Percentiles rank a stretch among this genome's conserved stretches.
Evolutionary conservation across 2,888 invertebrate species (phyloP).

Genomic region (Stenotaenia linearis): DNA sequence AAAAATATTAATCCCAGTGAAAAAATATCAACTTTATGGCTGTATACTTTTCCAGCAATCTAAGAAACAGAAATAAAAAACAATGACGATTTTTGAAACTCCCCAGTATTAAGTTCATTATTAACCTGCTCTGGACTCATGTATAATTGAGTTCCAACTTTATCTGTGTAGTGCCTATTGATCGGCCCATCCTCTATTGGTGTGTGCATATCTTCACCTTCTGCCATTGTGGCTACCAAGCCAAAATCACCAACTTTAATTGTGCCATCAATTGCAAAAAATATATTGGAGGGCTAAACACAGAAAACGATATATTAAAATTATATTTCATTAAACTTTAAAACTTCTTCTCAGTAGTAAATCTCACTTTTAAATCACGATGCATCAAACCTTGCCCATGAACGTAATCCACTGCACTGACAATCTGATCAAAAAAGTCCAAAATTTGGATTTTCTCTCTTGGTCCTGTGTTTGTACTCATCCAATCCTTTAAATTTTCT

Average conservation of each 20-base stretch:
- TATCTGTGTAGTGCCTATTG: conserved; percentile 53
- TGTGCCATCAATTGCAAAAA: conserved; percentile 82
- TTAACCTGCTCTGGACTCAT: conserved; percentile 93
- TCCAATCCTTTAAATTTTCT: conserved; percentile 87
- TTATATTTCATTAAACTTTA: too few relatives aligned
- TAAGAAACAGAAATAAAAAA: conserved; percentile 40
- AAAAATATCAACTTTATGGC: conserved; percentile 91
- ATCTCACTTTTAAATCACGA: conserved; percentile 79
- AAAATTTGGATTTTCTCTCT: conserved; percentile 51
- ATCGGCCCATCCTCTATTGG: conserved; percentile 40
- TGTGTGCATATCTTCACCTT: conserved; percentile 42
- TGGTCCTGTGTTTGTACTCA: conserved; percentile 51
- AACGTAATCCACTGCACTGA: conserved; percentile 91
- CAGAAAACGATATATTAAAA: conserved; percentile 29
- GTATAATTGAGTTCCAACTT: conserved; percentile 84
- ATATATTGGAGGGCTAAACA: conserved; percentile 75
- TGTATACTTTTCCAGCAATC: conserved; percentile 64
- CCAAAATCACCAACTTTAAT: conserved; percentile 98
- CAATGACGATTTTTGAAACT: too few relatives aligned
- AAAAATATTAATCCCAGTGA: conserved; percentile 89
- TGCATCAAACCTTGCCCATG: conserved; percentile 90
- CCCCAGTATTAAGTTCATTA: conserved; percentile 6
- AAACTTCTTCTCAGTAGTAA: too few relatives aligned
- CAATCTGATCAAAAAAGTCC: conserved; percentile 79
- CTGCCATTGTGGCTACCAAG: conserved; percentile 81